A percentile compares a stretch with the other conserved stretches of the same genome.
phyloP scores from a whole-genome alignment of 2,113 vertebrate genomes.

The Notarius quadriscutis region DNA sequence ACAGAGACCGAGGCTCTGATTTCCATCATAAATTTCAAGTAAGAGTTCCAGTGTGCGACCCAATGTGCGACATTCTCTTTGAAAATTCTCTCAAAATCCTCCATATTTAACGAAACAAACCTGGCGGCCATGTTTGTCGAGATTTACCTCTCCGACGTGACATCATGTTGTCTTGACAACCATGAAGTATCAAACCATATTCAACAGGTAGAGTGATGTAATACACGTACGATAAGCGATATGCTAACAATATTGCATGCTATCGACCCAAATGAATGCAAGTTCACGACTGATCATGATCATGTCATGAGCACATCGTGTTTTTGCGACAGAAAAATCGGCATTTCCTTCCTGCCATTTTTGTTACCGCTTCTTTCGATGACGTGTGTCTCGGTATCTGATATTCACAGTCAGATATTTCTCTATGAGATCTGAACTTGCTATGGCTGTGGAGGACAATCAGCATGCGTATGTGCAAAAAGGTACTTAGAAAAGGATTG shows the following conservation, averaged over 20 bases:
- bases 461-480: neutral
- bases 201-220: too few relatives aligned
- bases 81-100: too few relatives aligned
- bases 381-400: neutral
- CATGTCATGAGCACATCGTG: neutral
- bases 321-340: neutral
- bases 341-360: neutral
- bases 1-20: neutral
- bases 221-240: too few relatives aligned
- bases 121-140: too few relatives aligned
- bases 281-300: neutral
- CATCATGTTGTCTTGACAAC: too few relatives aligned
- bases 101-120: too few relatives aligned
- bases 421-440: neutral
- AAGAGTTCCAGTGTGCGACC: neutral
- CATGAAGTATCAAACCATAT: too few relatives aligned
- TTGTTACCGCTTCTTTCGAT: neutral
- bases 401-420: neutral
- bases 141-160: too few relatives aligned
- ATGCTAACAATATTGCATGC: too few relatives aligned
- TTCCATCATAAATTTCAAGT: neutral
- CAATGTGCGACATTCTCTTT: neutral
- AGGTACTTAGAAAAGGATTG: neutral
- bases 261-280: too few relatives aligned
- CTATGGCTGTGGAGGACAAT: neutral